Conservation (phyloP, 2,113 vertebrate species). For the Pan troglodytes region NHGRI_mPanTro3-v2.1_pri NC_072418.2:32921001-32921500, state of each 20-base stretch:
- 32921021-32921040: constrained; percentile 92
- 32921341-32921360: constrained; percentile 90
- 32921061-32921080: constrained; percentile 95
- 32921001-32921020: constrained; percentile 94
- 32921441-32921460: no score
- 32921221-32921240: constrained; percentile 92
- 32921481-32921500: no score
- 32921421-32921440: not conserved
- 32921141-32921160: no score
- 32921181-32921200: not conserved
- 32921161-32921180: accelerated
- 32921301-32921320: constrained; percentile 87
- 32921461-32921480: no score
- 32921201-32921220: constrained; percentile 89
- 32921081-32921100: constrained; percentile 94
- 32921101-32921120: constrained; percentile 96
- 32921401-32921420: not conserved
- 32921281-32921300: constrained; percentile 89
- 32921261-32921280: constrained; percentile 91
- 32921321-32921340: constrained; percentile 97
- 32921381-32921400: not conserved
- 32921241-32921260: constrained; percentile 96
- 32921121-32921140: not conserved
- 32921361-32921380: constrained; percentile 90
- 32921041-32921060: constrained; percentile 93